These are phyloP conservation scores for Calycopis cecrops DNA, from an alignment of 1,140 invertebrate genomes.

Conservation along the genomic window DNA sequence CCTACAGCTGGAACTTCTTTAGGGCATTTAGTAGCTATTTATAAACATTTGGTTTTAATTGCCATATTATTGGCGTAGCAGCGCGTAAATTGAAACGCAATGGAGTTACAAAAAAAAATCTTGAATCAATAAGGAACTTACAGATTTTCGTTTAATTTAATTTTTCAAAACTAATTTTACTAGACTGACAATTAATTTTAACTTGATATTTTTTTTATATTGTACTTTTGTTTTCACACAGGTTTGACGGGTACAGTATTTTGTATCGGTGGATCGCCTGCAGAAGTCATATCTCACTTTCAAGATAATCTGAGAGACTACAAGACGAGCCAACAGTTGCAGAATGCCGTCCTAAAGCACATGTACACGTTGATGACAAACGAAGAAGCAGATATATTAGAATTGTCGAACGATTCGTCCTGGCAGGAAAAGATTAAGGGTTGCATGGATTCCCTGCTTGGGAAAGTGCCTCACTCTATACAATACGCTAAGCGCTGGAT, in stretches of 20 bases:
- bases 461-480: slow-evolving; percentile 38
- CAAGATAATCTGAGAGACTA: slow-evolving; percentile 30
- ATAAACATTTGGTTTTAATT: no score
- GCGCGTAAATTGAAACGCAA: no score
- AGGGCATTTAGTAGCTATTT: no score
- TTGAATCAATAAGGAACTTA: no score
- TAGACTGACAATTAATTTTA: no score
- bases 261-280: slow-evolving; percentile 40
- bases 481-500: slow-evolving; percentile 43
- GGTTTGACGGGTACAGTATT: slow-evolving; percentile 16
- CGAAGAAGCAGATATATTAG: slow-evolving; percentile 18
- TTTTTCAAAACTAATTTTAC: no score
- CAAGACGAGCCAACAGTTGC: slow-evolving; percentile 33
- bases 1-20: no score
- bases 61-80: no score
- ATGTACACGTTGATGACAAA: slow-evolving; percentile 36
- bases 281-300: slow-evolving; percentile 32
- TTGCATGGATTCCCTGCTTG: slow-evolving; percentile 32
- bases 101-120: no score
- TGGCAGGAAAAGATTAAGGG: slow-evolving; percentile 41
- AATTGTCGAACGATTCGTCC: slow-evolving; percentile 17
- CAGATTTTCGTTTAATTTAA: no score
- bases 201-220: no score
- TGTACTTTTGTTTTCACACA: no score
- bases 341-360: slow-evolving; percentile 35